These are phyloP conservation scores for Girardinichthys multiradiatus DNA, from an alignment of 2,113 vertebrate genomes.

Conservation along the genomic window DNA sequence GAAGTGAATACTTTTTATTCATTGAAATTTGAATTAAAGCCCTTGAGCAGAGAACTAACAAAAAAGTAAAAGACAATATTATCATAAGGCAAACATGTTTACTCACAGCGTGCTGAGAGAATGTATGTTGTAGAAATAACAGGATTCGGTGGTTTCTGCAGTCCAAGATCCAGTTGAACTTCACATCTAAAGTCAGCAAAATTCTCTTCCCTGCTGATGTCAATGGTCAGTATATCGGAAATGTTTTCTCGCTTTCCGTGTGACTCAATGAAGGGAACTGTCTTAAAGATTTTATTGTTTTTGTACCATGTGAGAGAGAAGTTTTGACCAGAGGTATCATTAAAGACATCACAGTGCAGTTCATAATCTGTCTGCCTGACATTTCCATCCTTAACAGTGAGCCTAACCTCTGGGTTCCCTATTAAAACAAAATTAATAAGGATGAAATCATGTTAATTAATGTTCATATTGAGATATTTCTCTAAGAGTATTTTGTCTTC, in stretches of 20 bases:
- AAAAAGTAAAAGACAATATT: not conserved
- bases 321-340: constrained; percentile 48
- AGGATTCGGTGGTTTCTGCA: not conserved
- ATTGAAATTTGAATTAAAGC: not conserved
- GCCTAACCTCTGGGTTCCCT: constrained; percentile 57
- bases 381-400: accelerated
- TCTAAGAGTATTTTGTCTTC: not conserved
- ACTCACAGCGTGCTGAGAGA: constrained; percentile 58
- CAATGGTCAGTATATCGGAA: not conserved
- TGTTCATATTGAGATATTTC: not conserved
- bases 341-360: constrained; percentile 70
- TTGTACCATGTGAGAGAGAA: constrained; percentile 63
- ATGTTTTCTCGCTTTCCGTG: not conserved
- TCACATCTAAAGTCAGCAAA: constrained; percentile 48
- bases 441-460: not conserved
- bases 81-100: not conserved
- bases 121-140: not conserved
- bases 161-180: constrained; percentile 47
- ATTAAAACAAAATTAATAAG: constrained; percentile 6
- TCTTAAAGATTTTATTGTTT: accelerated
- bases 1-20: not conserved
- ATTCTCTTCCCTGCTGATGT: constrained; percentile 11
- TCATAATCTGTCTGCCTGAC: constrained; percentile 10
- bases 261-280: accelerated
- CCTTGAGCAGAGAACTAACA: not conserved